Percentiles rank a stretch among this genome's conserved stretches.
Evolutionary conservation across 1,140 invertebrate species (phyloP).

Genomic region (Drosophila mayri): DNA sequence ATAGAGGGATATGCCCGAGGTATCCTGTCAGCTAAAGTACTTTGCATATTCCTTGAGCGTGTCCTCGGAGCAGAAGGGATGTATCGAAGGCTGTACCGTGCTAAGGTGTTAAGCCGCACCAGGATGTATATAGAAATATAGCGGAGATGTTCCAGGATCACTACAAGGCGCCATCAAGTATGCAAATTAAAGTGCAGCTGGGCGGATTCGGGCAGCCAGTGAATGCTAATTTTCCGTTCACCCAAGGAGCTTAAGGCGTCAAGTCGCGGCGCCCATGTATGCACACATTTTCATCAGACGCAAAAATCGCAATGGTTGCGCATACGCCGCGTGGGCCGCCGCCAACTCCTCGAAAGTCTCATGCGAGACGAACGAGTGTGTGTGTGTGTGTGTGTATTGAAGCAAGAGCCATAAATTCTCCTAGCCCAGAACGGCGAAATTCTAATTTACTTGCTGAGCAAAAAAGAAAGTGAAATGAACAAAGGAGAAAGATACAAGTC

Average conservation of each 20-base stretch:
- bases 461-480: constrained; percentile 29
- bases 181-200: constrained; percentile 50
- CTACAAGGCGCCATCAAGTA: constrained; percentile 40
- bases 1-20: constrained; percentile 35
- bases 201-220: constrained; percentile 35
- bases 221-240: constrained; percentile 39
- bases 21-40: constrained; percentile 41
- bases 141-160: constrained; percentile 32
- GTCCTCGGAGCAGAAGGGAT: constrained; percentile 1
- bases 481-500: constrained; percentile 5
- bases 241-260: constrained; percentile 23
- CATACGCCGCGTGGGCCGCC: constrained; percentile 45
- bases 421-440: constrained; percentile 49
- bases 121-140: constrained; percentile 8
- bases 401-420: constrained; percentile 60
- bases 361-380: constrained; percentile 9
- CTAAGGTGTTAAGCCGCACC: constrained; percentile 11
- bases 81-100: constrained; percentile 20
- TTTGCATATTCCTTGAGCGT: constrained; percentile 40
- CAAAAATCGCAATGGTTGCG: constrained; percentile 53
- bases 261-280: constrained; percentile 19
- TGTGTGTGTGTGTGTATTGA: constrained; percentile 7
- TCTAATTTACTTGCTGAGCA: constrained; percentile 66
- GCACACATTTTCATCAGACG: constrained; percentile 56
- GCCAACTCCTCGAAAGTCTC: constrained; percentile 2